Conservation (phyloP, 2,113 vertebrate genomes). For the Gopherus flavomarginatus region DNA sequence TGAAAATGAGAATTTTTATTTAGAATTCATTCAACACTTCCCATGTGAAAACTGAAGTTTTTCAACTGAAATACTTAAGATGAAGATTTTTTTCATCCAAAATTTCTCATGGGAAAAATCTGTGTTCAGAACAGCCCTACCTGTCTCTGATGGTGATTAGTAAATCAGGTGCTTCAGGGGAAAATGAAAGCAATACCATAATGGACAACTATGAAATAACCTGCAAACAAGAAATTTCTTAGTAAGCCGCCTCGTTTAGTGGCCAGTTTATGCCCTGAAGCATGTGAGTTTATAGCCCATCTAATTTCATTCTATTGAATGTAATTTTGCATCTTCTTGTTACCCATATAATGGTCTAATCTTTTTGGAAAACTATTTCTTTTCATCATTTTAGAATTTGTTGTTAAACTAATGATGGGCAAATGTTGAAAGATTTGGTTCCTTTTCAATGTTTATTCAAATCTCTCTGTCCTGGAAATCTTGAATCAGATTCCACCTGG, state of each 20-base stretch:
- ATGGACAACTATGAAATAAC: not conserved
- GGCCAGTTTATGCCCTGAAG: not conserved
- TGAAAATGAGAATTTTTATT: not conserved
- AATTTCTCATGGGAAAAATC: not conserved
- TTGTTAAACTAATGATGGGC: not conserved
- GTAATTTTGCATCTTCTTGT: not conserved
- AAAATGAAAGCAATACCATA: not conserved
- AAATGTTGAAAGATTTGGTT: not conserved
- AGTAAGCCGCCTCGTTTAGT: not conserved
- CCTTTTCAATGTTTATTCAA: not conserved
- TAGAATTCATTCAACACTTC: not conserved
- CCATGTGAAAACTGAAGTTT: not conserved
- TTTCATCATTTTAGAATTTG: not conserved
- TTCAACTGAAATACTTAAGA: not conserved
- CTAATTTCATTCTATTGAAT: not conserved
- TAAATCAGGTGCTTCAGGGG: not conserved
- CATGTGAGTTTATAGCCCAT: not conserved
- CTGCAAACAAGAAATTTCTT: not conserved
- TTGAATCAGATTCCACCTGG: not conserved
- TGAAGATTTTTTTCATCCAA: not conserved
- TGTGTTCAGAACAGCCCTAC: not conserved
- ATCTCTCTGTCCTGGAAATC: not conserved
- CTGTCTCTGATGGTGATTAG: not conserved
- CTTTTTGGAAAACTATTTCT: not conserved
- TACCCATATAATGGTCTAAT: not conserved